Evolutionary conservation across 2,113 vertebrate species (phyloP).

Genomic region (Noturus placidus): DNA sequence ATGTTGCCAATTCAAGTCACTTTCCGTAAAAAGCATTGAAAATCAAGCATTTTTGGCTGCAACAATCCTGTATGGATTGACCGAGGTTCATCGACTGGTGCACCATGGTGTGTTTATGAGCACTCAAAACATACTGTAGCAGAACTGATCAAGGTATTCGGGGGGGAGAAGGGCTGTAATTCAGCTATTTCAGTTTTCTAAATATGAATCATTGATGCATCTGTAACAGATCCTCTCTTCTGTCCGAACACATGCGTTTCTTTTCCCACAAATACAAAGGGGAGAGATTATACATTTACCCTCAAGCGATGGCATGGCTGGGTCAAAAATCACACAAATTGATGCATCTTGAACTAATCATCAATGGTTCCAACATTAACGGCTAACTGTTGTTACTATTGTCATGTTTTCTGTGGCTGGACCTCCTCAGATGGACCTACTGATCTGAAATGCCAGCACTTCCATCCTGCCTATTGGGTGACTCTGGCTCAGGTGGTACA

Average conservation of each 20-base stretch:
- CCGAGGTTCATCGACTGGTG: background rate
- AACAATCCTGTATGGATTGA: too few species aligned
- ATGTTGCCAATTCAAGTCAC: too few species aligned
- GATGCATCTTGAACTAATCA: background rate
- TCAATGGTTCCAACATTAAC: background rate
- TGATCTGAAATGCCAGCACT: background rate
- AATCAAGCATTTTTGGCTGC: too few species aligned
- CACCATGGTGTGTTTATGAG: background rate
- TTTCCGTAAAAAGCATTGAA: too few species aligned
- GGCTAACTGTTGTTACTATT: background rate
- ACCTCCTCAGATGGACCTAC: background rate
- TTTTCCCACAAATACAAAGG: background rate
- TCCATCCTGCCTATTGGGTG: background rate
- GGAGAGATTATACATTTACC: background rate
- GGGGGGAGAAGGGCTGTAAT: background rate
- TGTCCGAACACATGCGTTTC: background rate
- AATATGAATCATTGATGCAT: background rate
- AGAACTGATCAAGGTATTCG: background rate
- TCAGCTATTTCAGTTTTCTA: background rate
- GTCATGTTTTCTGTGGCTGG: background rate
- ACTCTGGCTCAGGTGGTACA: too few species aligned
- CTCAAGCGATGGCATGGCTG: background rate
- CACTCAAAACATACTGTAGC: background rate
- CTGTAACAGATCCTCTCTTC: background rate
- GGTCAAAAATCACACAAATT: background rate